Conservation (phyloP, 2,888 invertebrate genomes). For the Zelleria hepariella region DNA sequence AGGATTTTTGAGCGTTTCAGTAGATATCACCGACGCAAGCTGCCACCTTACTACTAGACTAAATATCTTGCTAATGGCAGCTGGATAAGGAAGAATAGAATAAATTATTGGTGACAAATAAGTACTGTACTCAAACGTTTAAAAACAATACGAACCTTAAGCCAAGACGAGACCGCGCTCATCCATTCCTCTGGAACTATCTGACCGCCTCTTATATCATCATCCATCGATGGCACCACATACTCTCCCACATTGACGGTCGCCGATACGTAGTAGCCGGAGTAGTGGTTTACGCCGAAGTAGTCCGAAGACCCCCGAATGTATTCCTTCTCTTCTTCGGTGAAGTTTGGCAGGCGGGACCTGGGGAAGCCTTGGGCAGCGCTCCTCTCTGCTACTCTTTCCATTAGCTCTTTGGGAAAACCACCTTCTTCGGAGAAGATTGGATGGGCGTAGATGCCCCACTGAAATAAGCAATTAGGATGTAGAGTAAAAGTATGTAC, state of each 20-base stretch:
- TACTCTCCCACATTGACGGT: not conserved
- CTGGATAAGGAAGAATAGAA: no score
- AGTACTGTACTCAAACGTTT: no score
- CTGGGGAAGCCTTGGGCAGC: constrained; percentile 13
- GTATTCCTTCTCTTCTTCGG: constrained; percentile 16
- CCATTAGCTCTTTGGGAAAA: constrained; percentile 17
- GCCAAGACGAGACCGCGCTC: no score
- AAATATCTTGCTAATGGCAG: no score
- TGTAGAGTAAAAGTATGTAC: no score
- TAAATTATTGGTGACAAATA: no score
- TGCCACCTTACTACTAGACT: no score
- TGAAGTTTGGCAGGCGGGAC: constrained; percentile 16
- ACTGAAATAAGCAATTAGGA: not conserved
- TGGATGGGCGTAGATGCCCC: constrained; percentile 6
- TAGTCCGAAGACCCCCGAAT: constrained; percentile 16
- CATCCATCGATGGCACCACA: constrained; percentile 27
- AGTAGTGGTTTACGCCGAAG: constrained; percentile 12
- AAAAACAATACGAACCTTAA: no score
- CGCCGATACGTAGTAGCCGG: not conserved
- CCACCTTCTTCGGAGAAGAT: constrained; percentile 14
- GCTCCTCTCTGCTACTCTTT: constrained; percentile 14
- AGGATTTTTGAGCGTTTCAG: no score
- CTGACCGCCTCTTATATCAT: constrained; percentile 28
- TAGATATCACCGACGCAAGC: no score
- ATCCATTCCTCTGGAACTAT: not conserved